Conservation (phyloP, 2,797 vertebrate species). For the Pantherophis alleghaniensis region DNA sequence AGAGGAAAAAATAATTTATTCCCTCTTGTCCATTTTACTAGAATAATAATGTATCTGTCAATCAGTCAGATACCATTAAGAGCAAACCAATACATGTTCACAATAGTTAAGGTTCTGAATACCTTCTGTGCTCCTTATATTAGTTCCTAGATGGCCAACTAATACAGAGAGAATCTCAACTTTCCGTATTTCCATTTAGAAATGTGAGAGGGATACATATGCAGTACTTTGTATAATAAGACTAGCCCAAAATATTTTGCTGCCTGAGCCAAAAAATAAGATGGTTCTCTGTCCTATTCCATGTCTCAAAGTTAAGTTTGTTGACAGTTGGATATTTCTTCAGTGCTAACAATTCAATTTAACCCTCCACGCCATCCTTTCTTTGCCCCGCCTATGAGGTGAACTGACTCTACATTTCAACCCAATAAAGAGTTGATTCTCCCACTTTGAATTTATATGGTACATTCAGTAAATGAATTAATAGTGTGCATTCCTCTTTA, state of each 20-base stretch:
- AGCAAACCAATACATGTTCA: neutral
- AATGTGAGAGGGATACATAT: neutral
- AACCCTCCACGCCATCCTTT: neutral
- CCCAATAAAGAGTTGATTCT: neutral
- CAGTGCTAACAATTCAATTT: neutral
- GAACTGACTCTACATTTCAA: neutral
- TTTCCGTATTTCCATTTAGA: neutral
- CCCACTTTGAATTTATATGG: neutral
- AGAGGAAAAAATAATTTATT: neutral
- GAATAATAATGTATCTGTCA: neutral
- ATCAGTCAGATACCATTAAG: neutral
- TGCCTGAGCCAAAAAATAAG: neutral
- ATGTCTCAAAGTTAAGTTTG: neutral
- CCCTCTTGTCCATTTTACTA: neutral
- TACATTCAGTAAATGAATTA: neutral
- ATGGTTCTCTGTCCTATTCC: neutral
- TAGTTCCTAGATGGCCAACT: neutral
- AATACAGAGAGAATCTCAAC: neutral
- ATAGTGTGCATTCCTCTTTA: neutral
- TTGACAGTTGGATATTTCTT: neutral
- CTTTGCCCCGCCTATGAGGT: neutral
- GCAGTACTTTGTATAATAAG: neutral
- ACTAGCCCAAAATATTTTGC: neutral
- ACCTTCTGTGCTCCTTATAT: neutral
- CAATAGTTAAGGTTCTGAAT: neutral